phyloP scores from a whole-genome alignment of 2,888 invertebrate genomes.

The Tinea trinotella region DNA sequence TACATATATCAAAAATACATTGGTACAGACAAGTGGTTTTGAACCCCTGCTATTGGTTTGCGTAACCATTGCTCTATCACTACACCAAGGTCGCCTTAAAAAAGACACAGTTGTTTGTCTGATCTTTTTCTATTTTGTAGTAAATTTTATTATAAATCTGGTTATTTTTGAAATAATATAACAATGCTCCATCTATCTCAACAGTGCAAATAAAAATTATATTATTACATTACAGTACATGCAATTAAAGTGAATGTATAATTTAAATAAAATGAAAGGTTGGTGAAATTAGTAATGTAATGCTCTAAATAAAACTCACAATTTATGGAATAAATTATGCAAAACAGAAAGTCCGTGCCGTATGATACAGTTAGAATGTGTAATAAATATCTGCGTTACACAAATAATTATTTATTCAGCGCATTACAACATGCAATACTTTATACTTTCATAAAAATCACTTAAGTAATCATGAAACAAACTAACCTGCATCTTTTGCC shows the following conservation, averaged over 20 bases:
- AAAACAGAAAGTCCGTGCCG: neutral
- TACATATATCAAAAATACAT: no score
- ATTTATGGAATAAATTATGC: slow-evolving; percentile 5
- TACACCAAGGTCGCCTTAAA: no score
- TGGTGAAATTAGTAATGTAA: slow-evolving; percentile 12
- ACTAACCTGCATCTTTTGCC: slow-evolving; percentile 90
- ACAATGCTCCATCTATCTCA: no score
- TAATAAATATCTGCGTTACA: slow-evolving; percentile 6
- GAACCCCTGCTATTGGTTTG: no score
- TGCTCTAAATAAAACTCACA: neutral
- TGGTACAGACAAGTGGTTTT: no score
- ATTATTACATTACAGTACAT: neutral
- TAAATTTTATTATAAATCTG: no score
- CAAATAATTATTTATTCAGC: slow-evolving; percentile 7
- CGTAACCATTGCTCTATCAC: no score
- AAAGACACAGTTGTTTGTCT: no score
- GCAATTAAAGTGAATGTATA: slow-evolving; percentile 10
- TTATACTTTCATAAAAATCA: neutral
- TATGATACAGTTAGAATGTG: neutral
- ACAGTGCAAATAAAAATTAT: no score
- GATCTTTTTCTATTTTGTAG: no score
- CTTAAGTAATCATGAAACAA: neutral
- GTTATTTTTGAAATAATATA: no score
- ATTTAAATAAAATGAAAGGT: slow-evolving; percentile 16
- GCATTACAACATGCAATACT: slow-evolving; percentile 11